phyloP scores from a whole-genome alignment of 2,113 vertebrate species.

The Amphiprion ocellaris region DNA sequence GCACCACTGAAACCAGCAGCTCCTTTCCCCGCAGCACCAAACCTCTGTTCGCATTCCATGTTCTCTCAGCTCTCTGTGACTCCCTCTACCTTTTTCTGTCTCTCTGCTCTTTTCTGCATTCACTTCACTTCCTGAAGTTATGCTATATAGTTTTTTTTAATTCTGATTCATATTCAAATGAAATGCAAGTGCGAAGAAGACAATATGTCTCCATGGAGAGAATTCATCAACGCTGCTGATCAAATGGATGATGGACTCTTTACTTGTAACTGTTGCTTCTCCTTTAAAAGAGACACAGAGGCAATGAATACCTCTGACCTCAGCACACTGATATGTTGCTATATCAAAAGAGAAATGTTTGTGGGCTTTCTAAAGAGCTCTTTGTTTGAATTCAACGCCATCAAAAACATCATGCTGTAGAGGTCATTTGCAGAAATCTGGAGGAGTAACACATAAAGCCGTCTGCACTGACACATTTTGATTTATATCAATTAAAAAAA shows the following conservation, averaged over 20 bases:
- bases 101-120: not conserved
- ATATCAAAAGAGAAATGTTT: not conserved
- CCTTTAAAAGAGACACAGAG: not conserved
- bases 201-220: not conserved
- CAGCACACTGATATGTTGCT: not conserved
- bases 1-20: conserved; percentile 64
- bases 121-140: not conserved
- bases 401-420: not conserved
- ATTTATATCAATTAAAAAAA: conserved; percentile 13
- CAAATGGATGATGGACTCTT: not conserved
- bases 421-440: conserved; percentile 12
- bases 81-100: not conserved
- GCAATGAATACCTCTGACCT: not conserved
- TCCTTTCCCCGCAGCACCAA: conserved; percentile 53
- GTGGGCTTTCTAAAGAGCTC: conserved; percentile 4
- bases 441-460: not conserved
- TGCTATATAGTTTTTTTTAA: not conserved
- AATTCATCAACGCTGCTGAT: not conserved
- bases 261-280: not conserved
- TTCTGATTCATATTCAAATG: conserved; percentile 19
- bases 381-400: not conserved
- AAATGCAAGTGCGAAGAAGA: conserved; percentile 29
- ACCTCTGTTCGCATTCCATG: conserved; percentile 23
- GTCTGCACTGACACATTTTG: not conserved
- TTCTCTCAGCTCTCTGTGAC: conserved; percentile 21